These are phyloP conservation scores for Neoscelio sp. DNA, from an alignment of 2,888 invertebrate genomes.

Conservation along the genomic window DNA sequence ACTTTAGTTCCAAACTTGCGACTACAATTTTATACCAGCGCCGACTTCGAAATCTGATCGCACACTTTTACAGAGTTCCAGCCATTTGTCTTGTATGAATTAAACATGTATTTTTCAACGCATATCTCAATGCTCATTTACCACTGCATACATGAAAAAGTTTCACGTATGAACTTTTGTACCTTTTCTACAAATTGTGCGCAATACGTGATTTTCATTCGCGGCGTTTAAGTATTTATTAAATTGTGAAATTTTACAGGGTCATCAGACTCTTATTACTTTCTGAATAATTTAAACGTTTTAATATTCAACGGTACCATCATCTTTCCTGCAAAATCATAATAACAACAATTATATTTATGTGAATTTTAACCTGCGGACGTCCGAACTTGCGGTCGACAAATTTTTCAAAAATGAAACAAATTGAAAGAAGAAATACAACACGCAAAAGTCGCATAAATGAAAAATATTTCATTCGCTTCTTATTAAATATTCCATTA, in stretches of 20 bases:
- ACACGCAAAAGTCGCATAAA: conserved; percentile 12
- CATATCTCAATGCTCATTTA: conserved; percentile 19
- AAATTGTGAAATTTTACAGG: conserved; percentile 41
- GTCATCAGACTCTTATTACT: conserved; percentile 46
- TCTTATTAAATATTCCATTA: conserved; percentile 48
- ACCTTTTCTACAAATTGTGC: conserved; percentile 29
- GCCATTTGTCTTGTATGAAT: conserved; percentile 43
- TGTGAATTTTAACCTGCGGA: conserved; percentile 19
- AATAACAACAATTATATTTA: conserved; percentile 36
- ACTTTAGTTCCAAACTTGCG: neutral
- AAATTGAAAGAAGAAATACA: conserved; percentile 5
- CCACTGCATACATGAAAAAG: conserved; percentile 30
- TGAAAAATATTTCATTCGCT: conserved; percentile 29
- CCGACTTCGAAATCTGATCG: conserved; percentile 16
- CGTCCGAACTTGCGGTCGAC: neutral
- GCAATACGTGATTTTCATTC: conserved; percentile 55
- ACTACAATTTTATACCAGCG: conserved; percentile 17
- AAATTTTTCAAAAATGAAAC: conserved; percentile 42
- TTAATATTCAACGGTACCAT: conserved; percentile 35
- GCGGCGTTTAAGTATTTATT: conserved; percentile 31
- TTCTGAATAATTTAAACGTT: conserved; percentile 38
- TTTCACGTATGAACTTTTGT: conserved; percentile 24
- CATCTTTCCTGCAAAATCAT: conserved; percentile 9
- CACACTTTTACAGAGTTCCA: conserved; percentile 16
- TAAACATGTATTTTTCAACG: conserved; percentile 39